Percentiles rank a stretch among this genome's conserved stretches.
These are phyloP conservation scores for Nematostella vectensis DNA, from an alignment of 92 coral and sea anemone genomes.

Conservation along the genomic window DNA sequence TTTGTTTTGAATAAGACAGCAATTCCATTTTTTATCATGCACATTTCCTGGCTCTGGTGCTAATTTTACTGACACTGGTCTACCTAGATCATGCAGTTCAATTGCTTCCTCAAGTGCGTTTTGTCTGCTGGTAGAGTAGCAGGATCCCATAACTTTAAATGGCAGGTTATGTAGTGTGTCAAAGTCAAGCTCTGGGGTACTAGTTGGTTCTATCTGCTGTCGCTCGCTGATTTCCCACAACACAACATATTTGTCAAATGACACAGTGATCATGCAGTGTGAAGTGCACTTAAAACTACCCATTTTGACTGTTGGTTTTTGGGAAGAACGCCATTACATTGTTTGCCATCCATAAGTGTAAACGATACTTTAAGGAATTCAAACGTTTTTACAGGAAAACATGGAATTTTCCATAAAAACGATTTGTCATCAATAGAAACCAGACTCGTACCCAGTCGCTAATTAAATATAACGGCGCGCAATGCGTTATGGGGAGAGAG, in stretches of 20 bases:
- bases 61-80: constrained; percentile 33
- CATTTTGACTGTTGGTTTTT: constrained; percentile 8
- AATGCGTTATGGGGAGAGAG: background rate
- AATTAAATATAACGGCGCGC: no score
- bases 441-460: no score
- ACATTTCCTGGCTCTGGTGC: constrained; percentile 40
- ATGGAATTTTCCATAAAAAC: constrained; percentile 49
- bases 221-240: constrained; percentile 7
- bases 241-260: constrained; percentile 5
- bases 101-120: constrained; percentile 31
- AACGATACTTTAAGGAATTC: constrained; percentile 28
- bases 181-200: constrained; percentile 2
- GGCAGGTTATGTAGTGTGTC: constrained; percentile 20
- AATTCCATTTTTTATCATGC: constrained; percentile 38
- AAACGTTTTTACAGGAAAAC: constrained; percentile 44
- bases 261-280: constrained; percentile 1
- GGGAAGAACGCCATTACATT: constrained; percentile 18
- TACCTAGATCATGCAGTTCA: constrained; percentile 41
- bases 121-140: constrained; percentile 23
- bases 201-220: constrained; percentile 4
- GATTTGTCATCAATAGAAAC: no score
- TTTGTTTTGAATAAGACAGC: constrained; percentile 23
- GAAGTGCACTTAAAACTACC: constrained; percentile 6
- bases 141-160: constrained; percentile 57
- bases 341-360: constrained; percentile 11